Base-by-base conservation (phyloP, 1,140 invertebrate genomes). In the Drosophila teissieri region DNA sequence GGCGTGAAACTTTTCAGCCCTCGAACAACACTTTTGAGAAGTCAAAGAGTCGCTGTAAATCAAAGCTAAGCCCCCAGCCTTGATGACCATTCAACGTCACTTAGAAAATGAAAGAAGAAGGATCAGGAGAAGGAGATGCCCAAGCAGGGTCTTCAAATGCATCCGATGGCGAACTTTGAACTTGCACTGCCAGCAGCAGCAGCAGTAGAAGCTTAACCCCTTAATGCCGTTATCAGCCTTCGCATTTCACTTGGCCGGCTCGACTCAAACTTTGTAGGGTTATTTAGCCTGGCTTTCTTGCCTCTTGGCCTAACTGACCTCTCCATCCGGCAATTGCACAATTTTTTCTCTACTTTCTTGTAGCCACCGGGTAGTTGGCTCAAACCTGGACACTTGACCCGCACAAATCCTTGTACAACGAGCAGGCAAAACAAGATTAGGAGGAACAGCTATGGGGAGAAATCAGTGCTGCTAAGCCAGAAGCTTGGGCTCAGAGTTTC, bases 141-240 rank as follows among this genome's bases (percentile, higher is more conserved):
- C 39, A 37, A 22, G 37, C 4, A 39, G 39, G 14, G 14, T 3
- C 11, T 15, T 19, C 17, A 53, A 15, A 40, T 79, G 76, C 76
- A 79, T 54, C 68, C 51, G 60, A 27, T 58, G 27, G 55, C 46
- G 70, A 86, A 88, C 82, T 88, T 88, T 86, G 82, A 86, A 86
- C 82, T 88, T 88, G 82, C 79, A 36, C 42, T 31, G 34, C 45
- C n/a, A 56, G 56, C 60, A 48, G 61, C 11, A 61, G 55, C 68
- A 48, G 15, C 36, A 53, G 57, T 34, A 48, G 14, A 62, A 73
- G 72, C 80, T 88, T 89, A 88, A 89, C 79, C 84, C 83, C 64
- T 89, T 89, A 89, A 89, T 73, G 63, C 83, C 72, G 51, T 82
- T 88, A 88, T 88, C 83, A 80, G 72, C 76, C 73, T 83, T 89